Percentiles rank a stretch among this genome's conserved stretches.
phyloP scores from a whole-genome alignment of 2,797 vertebrate genomes.

The Rhinichthys osculus region DNA sequence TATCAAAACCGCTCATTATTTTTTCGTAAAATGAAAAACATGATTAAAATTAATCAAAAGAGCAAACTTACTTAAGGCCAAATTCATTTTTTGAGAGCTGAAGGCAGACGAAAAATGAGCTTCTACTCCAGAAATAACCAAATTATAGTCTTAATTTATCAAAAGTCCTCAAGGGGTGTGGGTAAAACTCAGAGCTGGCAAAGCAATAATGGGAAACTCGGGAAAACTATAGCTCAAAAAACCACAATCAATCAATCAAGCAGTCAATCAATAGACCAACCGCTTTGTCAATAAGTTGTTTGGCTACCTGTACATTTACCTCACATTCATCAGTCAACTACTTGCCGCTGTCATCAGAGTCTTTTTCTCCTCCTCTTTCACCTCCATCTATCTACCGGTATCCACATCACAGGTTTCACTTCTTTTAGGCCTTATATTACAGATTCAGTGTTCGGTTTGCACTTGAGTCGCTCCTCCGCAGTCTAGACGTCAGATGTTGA shows the following conservation, averaged over 20 bases:
- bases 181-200: constrained; percentile 21
- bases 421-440: constrained; percentile 9
- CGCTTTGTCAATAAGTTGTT: constrained; percentile 40
- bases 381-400: not conserved
- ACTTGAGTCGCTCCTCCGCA: constrained; percentile 11
- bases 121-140: constrained; percentile 38
- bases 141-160: constrained; percentile 32
- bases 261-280: constrained; percentile 40
- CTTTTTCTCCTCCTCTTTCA: constrained; percentile 13
- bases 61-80: constrained; percentile 33
- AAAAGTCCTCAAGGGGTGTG: constrained; percentile 6
- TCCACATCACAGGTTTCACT: not conserved
- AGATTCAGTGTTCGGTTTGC: constrained; percentile 36
- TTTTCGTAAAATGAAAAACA: constrained; percentile 28
- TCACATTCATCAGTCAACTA: constrained; percentile 36
- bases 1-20: not conserved
- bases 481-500: constrained; percentile 47
- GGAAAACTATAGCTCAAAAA: constrained; percentile 28
- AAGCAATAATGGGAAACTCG: constrained; percentile 25
- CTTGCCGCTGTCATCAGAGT: not conserved
- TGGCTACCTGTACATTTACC: constrained; percentile 44
- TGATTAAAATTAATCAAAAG: constrained; percentile 42
- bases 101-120: constrained; percentile 19
- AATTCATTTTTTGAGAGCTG: constrained; percentile 3
- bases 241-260: constrained; percentile 20